These are phyloP conservation scores for Atherinomorus stipes DNA, from an alignment of 2,113 vertebrate species.

Conservation along the genomic window DNA sequence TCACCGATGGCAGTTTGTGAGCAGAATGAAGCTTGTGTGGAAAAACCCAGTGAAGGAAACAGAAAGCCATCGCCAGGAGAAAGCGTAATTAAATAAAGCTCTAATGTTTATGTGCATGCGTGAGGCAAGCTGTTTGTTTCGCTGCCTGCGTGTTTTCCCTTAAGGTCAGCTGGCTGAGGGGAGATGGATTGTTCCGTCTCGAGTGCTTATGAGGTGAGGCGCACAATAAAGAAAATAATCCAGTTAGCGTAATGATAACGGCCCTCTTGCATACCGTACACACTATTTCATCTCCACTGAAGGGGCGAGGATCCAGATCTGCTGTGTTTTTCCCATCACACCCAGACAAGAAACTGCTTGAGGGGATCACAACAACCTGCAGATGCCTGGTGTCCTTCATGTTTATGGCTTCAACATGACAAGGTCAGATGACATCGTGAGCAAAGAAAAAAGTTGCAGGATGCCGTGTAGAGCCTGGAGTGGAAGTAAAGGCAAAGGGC, in stretches of 20 bases:
- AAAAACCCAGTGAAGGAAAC: slow-evolving; percentile 52
- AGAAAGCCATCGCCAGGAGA: slow-evolving; percentile 46
- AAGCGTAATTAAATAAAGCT: slow-evolving; percentile 72
- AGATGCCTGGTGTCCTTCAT: slow-evolving; percentile 65
- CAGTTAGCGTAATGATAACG: slow-evolving; percentile 78
- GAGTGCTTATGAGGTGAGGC: slow-evolving; percentile 63
- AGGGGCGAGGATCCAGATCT: slow-evolving; percentile 30
- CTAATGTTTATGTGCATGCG: slow-evolving; percentile 71
- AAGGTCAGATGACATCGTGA: slow-evolving; percentile 63
- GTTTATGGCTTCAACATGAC: slow-evolving; percentile 70
- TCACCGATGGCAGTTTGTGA: slow-evolving; percentile 52
- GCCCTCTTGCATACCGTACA: slow-evolving; percentile 54
- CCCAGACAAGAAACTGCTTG: slow-evolving; percentile 50
- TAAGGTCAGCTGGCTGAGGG: slow-evolving; percentile 68
- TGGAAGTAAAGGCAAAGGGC: slow-evolving; percentile 54
- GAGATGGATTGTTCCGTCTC: slow-evolving; percentile 66
- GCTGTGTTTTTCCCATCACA: slow-evolving; percentile 46
- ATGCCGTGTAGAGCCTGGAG: slow-evolving; percentile 47
- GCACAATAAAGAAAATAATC: slow-evolving; percentile 75
- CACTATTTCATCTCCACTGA: slow-evolving; percentile 56
- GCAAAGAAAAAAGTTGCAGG: slow-evolving; percentile 57
- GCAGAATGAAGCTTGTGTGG: slow-evolving; percentile 56
- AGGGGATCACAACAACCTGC: slow-evolving; percentile 59
- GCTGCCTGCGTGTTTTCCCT: slow-evolving; percentile 52
- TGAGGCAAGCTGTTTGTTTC: slow-evolving; percentile 63